Evolutionary conservation across 2,113 vertebrate species (phyloP), one percentile per base, ranked within the genome.

Genomic region (Loxodonta africana): DNA sequence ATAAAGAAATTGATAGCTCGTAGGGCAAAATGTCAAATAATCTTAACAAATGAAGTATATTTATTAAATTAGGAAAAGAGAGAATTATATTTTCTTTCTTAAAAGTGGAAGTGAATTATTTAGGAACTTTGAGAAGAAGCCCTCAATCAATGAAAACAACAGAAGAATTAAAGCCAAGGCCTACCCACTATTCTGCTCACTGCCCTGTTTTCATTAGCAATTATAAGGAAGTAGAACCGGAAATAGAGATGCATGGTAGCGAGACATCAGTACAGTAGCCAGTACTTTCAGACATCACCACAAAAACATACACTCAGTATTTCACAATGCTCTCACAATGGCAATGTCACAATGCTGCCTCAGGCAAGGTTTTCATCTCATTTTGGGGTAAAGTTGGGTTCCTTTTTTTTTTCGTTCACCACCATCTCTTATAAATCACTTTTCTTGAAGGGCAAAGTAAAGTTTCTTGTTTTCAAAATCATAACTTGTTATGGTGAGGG

Each of bases 381-480:
- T 96, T 97, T 97, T 89, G 87, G 94, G 90, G 92, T 94, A 95
- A 94, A 90, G 41, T 23, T 88, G 88, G 69, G 76, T 93, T 95
- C 83, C 69, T 93, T 85, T 88, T 83, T 26, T 37, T 9, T 5
- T 26, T 76, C 26, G 14, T 33, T 23, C 60, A 71, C 12, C 41
- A 63, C n/a, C 62, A 88, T 57, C 74, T 48, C 94, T 65, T 86
- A 88, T 97, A 97, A 98, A 96, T 97, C 91, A 98, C 51, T 93
- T 96, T 95, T 97, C 84, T 94, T 93, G 71, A 97, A 41, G 96
- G 90, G 37, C 57, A 87, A 97, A 93, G 67, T 95, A 78, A 95
- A 97, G 53, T 98, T 97, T 96, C 73, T 90, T 84, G 37, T 90
- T 97, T 97, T 97, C 90, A 87, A 96, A 97, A 92, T 82, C 20